phyloP scores from a whole-genome alignment of 2,888 invertebrate genomes.

The Nomada ferruginata region DNA sequence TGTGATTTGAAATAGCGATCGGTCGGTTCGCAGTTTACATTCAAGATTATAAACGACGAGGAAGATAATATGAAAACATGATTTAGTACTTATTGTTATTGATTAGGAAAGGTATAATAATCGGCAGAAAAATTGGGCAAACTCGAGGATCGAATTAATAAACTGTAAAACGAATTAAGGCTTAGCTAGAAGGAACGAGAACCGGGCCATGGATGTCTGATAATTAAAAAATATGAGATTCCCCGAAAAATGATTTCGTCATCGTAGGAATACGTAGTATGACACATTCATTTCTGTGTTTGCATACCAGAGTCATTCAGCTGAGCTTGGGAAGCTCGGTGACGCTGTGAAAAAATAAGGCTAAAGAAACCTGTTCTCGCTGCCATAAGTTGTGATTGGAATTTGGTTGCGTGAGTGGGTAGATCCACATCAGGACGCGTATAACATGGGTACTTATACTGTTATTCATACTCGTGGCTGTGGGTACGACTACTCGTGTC shows the following conservation, averaged over 20 bases:
- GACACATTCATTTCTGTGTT: neutral
- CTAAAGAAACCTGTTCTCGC: constrained; percentile 44
- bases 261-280: neutral
- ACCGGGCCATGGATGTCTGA: neutral
- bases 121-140: no score
- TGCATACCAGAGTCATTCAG: neutral
- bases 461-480: constrained; percentile 6
- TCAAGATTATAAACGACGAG: no score
- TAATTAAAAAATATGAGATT: neutral
- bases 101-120: no score
- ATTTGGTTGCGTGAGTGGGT: constrained; percentile 34
- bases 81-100: no score
- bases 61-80: no score
- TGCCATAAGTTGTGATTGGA: constrained; percentile 37
- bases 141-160: no score
- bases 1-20: neutral
- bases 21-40: neutral
- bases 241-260: neutral
- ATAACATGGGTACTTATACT: constrained; percentile 10
- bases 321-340: constrained; percentile 23
- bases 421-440: constrained; percentile 22
- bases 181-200: neutral
- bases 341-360: constrained; percentile 33
- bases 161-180: neutral
- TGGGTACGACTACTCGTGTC: no score